Evolutionary conservation across 1,140 invertebrate genomes (phyloP), one percentile per base, ranked within the genome.

Genomic region (Drosophila kepulauana): DNA sequence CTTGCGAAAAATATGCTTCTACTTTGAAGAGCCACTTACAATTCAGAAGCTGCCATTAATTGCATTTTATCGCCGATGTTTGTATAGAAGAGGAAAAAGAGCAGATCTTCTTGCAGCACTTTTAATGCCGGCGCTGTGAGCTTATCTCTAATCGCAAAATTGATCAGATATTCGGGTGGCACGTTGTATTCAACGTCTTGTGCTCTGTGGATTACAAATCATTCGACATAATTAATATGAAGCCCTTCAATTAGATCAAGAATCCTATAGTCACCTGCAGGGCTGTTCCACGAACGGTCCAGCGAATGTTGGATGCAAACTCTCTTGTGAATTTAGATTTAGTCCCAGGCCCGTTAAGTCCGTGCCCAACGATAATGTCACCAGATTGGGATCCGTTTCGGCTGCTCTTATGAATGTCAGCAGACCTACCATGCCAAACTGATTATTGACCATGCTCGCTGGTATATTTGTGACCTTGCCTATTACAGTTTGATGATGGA

Each of bases 61-160:
- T 99, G 99, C 93, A 99, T 95, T 75, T 98, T 96, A 95, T 99
- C 99, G 84, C 98, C 98, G 87, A 98, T 97, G 94, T 98, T 99
- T 93, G 98, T 99, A 93, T 99, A 99, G 95, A 99, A 99, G 93
- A 99, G 95, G 94, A 98, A 99, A 95, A 99, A 99, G 79, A 99
- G 95, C 87, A 99, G 95, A 94, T 99, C 99, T 94, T 99, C 99
- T 93, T 99, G 98, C 94, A 99, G 99, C 93, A 98, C 96, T 94
- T 96, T 98, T 91, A 99, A 94, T 94, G 99, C 98, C 91, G 99
- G 95, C 82, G 97, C 97, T 68, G 98, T 97, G 92, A 99, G 94
- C 94, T 99, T 98, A 94, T 98, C 97, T 94, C 97, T 96, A 93
- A 98, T 97, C 78, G 96, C 94, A 81, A 96, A 94, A 92, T 99